Evolutionary conservation across 2,888 invertebrate species (phyloP), one percentile per base, ranked within the genome.

Genomic region (Limenitis camilla): DNA sequence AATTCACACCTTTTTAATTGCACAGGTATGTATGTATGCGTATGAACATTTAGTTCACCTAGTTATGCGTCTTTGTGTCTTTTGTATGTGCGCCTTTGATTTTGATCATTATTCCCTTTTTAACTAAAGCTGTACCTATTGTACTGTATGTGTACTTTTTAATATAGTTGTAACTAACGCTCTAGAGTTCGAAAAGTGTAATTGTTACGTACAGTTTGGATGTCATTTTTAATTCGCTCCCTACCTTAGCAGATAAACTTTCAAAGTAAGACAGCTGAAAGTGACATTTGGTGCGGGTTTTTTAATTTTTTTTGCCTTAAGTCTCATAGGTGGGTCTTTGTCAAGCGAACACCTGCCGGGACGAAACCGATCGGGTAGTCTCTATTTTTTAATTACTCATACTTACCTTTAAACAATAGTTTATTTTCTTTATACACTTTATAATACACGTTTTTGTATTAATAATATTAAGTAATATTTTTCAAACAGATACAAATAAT

Each of bases 241-340:
- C n/a, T 36, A 6, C 5, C n/a, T 36, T 11, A 41, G 40, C 41
- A 40, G 44, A 38, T 59, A 42, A 71, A 64, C 64, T 67, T 62
- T 61, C 63, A 74, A 72, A 72, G 74, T 72, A 75, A 71, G 81
- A 74, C 84, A 83, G 82, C 80, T 84, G 84, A 70, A 71, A 70
- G 70, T 76, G 78, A 81, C 78, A 79, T 81, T 82, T 75, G 72
- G 72, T 72, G 63, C 70, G 72, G 65, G 60, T 61, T 66, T 69
- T 77, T 78, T 75, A 68, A 55, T 71, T 75, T 78, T 81, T 79
- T 78, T 71, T 71, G 67, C 67, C 66, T 64, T 63, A 66, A 66
- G 65, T 66, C 68, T 69, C 71, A 68, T 62, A 67, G 68, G 62
- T 60, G 61, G 61, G 70, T 71, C 77, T 77, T 80, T 81, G 76